Base-by-base conservation (phyloP, 2,113 vertebrate species). In the Ardeotis arabs region DNA sequence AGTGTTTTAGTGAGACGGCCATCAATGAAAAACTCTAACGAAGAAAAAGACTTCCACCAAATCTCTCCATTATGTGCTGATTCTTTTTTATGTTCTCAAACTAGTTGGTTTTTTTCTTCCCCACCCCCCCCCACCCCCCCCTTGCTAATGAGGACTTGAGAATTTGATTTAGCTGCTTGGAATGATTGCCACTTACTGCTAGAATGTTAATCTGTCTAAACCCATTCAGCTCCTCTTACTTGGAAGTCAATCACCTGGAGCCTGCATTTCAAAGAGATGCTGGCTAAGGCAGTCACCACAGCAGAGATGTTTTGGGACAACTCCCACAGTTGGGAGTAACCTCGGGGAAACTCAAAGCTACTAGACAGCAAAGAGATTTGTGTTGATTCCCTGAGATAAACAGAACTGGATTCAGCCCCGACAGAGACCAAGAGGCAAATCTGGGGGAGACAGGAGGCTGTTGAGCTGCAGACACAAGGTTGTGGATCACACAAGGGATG, bases 121-220 rank as follows among this genome's bases (percentile, higher is more conserved):
- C n/a, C n/a, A n/a, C n/a, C n/a, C n/a, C n/a, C n/a, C n/a, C n/a
- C n/a, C n/a, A n/a, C n/a, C n/a, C n/a, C n/a, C n/a, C n/a, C n/a
- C n/a, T n/a, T n/a, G 90, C 95, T 97, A 98, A 97, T 96, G 96
- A 97, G 96, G 50, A 28, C 95, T 95, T 82, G 76, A 90, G 90
- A 93, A 93, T 96, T 95, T 87, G 73, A 93, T 96, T 97, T 95
- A 95, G 95, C 93, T 97, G 91, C 93, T 89, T 93, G 96, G 96
- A 97, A 93, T 95, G 96, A 95, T 83, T 95, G 96, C 96, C 90
- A 89, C 93, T 97, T 92, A 95, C 90, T 96, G 94, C 94, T 96
- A 97, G 98, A 97, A 97, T 97, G 97, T 98, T 97, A 97, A 97
- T 98, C 98, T 97, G 92, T 81, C 94, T 97, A 96, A 97, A 98